These are phyloP conservation scores for Clepsis dumicolana DNA, from an alignment of 2,888 invertebrate genomes.

Conservation along the genomic window DNA sequence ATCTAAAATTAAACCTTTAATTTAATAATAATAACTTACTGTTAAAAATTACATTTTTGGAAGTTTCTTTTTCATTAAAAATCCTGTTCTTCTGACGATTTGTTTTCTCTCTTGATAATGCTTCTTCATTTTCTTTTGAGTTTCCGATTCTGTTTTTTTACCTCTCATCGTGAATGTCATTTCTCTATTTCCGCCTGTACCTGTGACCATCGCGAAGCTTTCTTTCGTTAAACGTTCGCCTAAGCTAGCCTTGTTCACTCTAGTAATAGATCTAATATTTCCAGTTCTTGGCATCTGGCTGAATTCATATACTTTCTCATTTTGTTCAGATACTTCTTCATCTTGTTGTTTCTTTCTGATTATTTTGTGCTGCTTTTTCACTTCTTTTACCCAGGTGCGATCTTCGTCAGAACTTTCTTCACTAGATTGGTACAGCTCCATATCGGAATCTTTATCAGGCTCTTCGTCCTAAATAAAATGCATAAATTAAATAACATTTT, in stretches of 20 bases:
- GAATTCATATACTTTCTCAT: constrained; percentile 62
- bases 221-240: constrained; percentile 90
- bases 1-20: not conserved
- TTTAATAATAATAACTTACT: constrained; percentile 4
- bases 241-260: constrained; percentile 88
- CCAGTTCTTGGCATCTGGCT: constrained; percentile 82
- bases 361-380: constrained; percentile 91
- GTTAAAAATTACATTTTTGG: constrained; percentile 55
- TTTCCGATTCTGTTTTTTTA: constrained; percentile 82
- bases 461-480: constrained; percentile 62
- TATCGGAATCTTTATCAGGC: constrained; percentile 80
- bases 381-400: constrained; percentile 91
- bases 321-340: constrained; percentile 55
- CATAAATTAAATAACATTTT: not conserved
- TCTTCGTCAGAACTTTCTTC: constrained; percentile 92
- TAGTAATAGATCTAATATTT: constrained; percentile 79
- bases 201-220: constrained; percentile 80
- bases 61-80: constrained; percentile 69
- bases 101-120: constrained; percentile 90
- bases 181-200: constrained; percentile 90
- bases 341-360: constrained; percentile 78
- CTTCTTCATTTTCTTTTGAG: constrained; percentile 87
- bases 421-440: constrained; percentile 78
- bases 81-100: constrained; percentile 82
- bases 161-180: constrained; percentile 91